Conservation (phyloP, 2,113 vertebrate species). For the Poecilia latipinna region DNA sequence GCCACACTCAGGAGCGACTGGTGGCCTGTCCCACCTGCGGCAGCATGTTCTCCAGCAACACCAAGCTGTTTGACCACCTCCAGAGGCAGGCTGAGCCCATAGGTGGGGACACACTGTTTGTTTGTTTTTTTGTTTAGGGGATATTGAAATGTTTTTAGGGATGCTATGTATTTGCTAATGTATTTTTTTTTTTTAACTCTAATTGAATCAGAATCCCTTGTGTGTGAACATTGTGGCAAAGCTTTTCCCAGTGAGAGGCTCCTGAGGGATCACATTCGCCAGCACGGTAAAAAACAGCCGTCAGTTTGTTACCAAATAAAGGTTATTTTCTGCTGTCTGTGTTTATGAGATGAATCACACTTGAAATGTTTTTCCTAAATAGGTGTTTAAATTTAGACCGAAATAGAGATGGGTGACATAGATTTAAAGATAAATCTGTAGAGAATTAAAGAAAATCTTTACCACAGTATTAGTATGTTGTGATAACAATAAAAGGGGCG, state of each 20-base stretch:
- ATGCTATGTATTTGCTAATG: not conserved
- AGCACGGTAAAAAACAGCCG: slow-evolving; percentile 62
- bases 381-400: too few relatives aligned
- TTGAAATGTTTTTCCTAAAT: not conserved
- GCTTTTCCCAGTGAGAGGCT: slow-evolving; percentile 81
- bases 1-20: slow-evolving; percentile 74
- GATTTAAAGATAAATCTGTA: too few relatives aligned
- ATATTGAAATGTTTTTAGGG: not conserved
- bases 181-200: not conserved
- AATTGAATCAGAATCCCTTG: slow-evolving; percentile 73
- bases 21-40: slow-evolving; percentile 78
- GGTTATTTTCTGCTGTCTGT: not conserved
- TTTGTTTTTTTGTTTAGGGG: not conserved
- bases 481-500: too few relatives aligned
- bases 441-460: too few relatives aligned
- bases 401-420: too few relatives aligned
- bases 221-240: slow-evolving; percentile 80
- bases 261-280: slow-evolving; percentile 74
- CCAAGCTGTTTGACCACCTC: slow-evolving; percentile 79
- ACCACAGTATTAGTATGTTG: too few relatives aligned
- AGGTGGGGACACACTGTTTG: slow-evolving; percentile 57
- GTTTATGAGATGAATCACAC: not conserved
- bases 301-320: not conserved
- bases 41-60: slow-evolving; percentile 83
- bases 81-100: slow-evolving; percentile 79